Base-by-base conservation (phyloP, 2,888 invertebrate species). In the Chaitophorus viminalis region DNA sequence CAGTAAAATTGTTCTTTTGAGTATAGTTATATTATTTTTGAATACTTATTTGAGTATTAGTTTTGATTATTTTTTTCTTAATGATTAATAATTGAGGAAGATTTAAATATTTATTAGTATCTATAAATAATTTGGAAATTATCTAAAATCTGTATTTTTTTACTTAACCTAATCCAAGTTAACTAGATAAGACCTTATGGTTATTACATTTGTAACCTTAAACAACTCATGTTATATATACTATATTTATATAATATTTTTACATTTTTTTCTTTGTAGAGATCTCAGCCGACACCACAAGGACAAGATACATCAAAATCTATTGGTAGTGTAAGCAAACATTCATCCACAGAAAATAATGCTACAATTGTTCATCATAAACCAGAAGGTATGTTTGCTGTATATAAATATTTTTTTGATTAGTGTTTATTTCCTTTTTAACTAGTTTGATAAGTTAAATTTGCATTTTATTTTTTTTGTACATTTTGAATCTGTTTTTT, bases 221-320 rank as follows among this genome's bases (percentile, higher is more conserved):
- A 21, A 54, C 6, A 21, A 54, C 3, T 9, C 21, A 25, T 60
- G 60, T 2, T 60, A 60, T 21, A 60, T 4, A 29, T 60, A 8
- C 18, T 2, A 46, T 0, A 72, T 21, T 6, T 70, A 9, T n/a
- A 68, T 52, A 31, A 2, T 25, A 9, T 52, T 68, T 29, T 76
- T 84, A 36, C 3, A 39, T 39, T 21, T 6, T 46, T 60, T 52
- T 39, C 14, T 65, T 74, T 81, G 29, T 39, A 87, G 87, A 87
- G 87, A 81, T 87, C 87, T 87, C 87, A 87, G 65, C 74, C 87
- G n/a, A 60, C 72, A 74, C 60, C 60, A 79, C 87, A 87, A n/a
- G 81, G 87, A 79, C 81, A 72, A 68, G 87, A 87, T 46, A 39
- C 87, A 60, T 87, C 87, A 18, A 87, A 87, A 81, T 31, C 74